Evolutionary conservation across 2,113 vertebrate species (phyloP).

Genomic region (Melanocharis versteri): DNA sequence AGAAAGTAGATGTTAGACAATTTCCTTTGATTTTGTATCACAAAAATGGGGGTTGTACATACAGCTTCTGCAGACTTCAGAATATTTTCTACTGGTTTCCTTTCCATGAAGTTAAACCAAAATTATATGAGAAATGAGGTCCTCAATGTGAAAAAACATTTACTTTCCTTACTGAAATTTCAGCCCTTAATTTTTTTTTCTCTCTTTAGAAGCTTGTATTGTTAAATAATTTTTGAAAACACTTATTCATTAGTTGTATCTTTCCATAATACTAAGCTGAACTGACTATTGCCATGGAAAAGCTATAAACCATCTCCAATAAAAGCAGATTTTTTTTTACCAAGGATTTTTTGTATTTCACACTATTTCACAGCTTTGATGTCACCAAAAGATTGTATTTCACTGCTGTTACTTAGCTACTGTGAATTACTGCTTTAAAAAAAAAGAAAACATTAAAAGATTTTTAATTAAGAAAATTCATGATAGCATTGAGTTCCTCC

Average conservation of each 20-base stretch:
- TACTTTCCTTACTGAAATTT: not conserved
- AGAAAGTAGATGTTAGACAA: not conserved
- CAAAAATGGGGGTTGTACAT: not conserved
- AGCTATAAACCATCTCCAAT: not conserved
- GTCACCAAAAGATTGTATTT: constrained; percentile 14
- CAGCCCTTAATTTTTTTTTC: not conserved
- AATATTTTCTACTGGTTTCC: not conserved
- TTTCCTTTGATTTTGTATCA: not conserved
- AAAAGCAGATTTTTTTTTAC: not conserved
- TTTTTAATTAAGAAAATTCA: constrained; percentile 55
- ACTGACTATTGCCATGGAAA: not conserved
- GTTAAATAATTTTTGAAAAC: not conserved
- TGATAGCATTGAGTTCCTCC: not conserved
- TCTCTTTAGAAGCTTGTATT: not conserved
- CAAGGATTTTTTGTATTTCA: not conserved
- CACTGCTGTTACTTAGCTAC: not conserved
- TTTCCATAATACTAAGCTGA: not conserved
- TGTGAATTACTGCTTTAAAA: not conserved
- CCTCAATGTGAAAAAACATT: not conserved
- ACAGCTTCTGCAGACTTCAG: not conserved
- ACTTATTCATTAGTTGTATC: not conserved
- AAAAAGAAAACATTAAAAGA: not conserved
- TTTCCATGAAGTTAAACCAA: not conserved
- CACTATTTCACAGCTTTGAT: not conserved
- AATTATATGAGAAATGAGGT: not conserved